Evolutionary conservation across 2,797 vertebrate genomes (phyloP), one percentile per base, ranked within the genome.

Genomic region (Mus spretus): DNA sequence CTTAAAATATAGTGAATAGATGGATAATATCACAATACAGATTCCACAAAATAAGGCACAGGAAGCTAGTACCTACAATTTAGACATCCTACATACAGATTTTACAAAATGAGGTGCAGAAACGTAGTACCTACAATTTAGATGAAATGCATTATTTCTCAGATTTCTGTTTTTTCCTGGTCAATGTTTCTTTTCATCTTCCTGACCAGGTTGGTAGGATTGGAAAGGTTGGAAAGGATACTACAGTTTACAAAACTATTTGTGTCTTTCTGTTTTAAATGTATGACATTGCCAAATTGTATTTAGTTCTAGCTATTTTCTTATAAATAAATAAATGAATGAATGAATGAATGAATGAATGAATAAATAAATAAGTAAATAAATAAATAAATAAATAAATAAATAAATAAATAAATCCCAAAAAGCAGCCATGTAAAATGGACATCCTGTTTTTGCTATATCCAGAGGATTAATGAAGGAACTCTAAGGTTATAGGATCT

Each of bases 1-100:
- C 67, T 61, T 93, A 47, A 93, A 92, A 96, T 87, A 81, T 40
- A 55, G 47, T 89, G 63, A 96, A 96, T 89, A 90, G 87, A 95
- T 94, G 92, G 84, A 65, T 92, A 55, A 81, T 96, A 86, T 55
- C 40, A 88, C 90, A 70, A 50, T 67, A 65, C 34, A 37, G 86
- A 55, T 34, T 87, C 79, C n/a, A 61, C 79, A 86, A 95, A 92
- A 84, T 37, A 57, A 72, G 28, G 28, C 8, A 26, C 63, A 65
- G 63, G 31, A 31, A 31, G 26, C 26, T 65, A 14, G 63, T 65
- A 13, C 3, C 17, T 79, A 20, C 50, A n/a, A 22, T 24, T 24
- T 61, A 61, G 59, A 26, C 9, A 61, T 61, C 22, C 22, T 61
- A 61, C 28, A 13, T 65, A 31, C 13, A 67, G 65, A 67, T 67